These are phyloP conservation scores for Fistularia tabacaria DNA, from an alignment of 2,797 vertebrate species.

Conservation along the genomic window DNA sequence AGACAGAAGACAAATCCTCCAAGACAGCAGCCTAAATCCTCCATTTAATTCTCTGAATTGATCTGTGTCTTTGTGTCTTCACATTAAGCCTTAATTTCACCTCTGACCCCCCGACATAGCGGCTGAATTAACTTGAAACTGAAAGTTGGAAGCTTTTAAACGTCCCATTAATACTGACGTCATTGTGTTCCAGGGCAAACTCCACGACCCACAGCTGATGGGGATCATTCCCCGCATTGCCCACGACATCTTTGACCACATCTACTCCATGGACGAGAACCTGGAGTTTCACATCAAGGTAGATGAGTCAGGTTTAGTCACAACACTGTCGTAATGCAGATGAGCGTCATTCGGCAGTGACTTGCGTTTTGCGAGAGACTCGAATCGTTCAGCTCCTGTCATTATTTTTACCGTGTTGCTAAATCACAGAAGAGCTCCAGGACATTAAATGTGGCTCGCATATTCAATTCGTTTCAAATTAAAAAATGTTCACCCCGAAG, in stretches of 20 bases:
- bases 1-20: neutral
- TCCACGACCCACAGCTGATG: slow-evolving; percentile 90
- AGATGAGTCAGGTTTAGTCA: slow-evolving; percentile 3
- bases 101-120: neutral
- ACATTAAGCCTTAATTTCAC: neutral
- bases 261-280: slow-evolving; percentile 97
- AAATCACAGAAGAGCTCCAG: no score
- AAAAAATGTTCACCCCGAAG: no score
- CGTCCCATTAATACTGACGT: no score
- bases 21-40: slow-evolving; percentile 3
- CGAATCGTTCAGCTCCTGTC: neutral
- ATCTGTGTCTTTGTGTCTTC: neutral
- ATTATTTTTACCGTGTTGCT: no score
- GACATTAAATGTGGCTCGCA: no score
- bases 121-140: no score
- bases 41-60: slow-evolving; percentile 5
- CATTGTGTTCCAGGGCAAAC: slow-evolving; percentile 78
- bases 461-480: no score
- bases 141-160: no score
- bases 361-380: neutral
- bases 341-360: neutral
- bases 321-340: no score
- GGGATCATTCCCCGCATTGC: slow-evolving; percentile 93
- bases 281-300: slow-evolving; percentile 97
- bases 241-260: slow-evolving; percentile 92